Base-by-base conservation (phyloP, 2,888 invertebrate species). In the Troides aeacus region DNA sequence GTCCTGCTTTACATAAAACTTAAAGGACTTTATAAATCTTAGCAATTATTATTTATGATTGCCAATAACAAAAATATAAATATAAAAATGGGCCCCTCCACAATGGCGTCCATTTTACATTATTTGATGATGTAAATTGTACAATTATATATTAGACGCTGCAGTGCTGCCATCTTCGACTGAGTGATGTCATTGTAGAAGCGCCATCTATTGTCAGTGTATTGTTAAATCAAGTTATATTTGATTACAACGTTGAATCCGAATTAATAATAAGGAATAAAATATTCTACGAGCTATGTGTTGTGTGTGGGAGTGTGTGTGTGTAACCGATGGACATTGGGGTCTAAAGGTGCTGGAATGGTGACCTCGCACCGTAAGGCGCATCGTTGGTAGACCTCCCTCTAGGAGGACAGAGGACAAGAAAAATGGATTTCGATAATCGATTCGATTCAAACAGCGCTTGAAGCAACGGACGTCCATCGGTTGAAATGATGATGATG, bases 181-280 rank as follows among this genome's bases (percentile, higher is more conserved):
- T 23, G 46, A 23, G 10, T 46, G 46, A n/a, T 7, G 42, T 59
- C 6, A 60, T n/a, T 66, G 6, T 2, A n/a, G 39, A n/a, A 61
- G n/a, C 61, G 66, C 66, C 66, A 61, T 66, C 66, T 66, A 50
- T 21, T 39, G 61, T 8, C 23, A 15, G n/a, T 53, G 8, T 50
- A 6, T 15, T 50, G 5, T n/a, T 53, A 12, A 18, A 53, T n/a
- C 0, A 4, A n/a, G n/a, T 5, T 7, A 53, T 3, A n/a, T 53
- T 53, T 18, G 53, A 53, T 53, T 8, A 53, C 8, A n/a, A 2
- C 2, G n/a, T 7, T 53, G n/a, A 53, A 53, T 53, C 53, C 18
- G n/a, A 53, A 53, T 53, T 4, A 53, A 4, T n/a, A 18, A 53
- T 15, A 46, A 8, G 39, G 6, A 39, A 39, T 10, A 39, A 2